phyloP scores from a whole-genome alignment of 1,140 invertebrate genomes.

The Drosophila carrolli region DNA sequence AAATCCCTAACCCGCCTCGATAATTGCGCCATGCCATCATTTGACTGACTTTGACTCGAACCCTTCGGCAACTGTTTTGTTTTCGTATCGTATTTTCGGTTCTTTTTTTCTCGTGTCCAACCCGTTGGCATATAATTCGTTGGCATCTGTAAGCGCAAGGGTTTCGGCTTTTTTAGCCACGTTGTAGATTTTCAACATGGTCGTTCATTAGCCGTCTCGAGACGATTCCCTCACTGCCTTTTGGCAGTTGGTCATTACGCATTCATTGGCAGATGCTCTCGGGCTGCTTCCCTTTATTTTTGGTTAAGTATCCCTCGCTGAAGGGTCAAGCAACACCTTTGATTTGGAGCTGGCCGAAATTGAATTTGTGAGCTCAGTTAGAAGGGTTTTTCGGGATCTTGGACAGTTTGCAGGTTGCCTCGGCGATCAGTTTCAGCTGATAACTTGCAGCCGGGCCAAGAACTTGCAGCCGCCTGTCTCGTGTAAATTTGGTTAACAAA shows the following conservation, averaged over 20 bases:
- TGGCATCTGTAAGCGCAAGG: slow-evolving; percentile 71
- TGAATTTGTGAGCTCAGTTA: slow-evolving; percentile 51
- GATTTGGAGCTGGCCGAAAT: slow-evolving; percentile 60
- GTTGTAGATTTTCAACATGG: slow-evolving; percentile 63
- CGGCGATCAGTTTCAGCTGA: slow-evolving; percentile 29
- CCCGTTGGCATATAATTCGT: slow-evolving; percentile 54
- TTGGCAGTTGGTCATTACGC: slow-evolving; percentile 79
- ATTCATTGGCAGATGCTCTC: slow-evolving; percentile 77
- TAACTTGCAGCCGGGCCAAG: slow-evolving; percentile 55
- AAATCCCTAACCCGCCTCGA: slow-evolving; percentile 71
- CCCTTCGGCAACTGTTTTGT: slow-evolving; percentile 76
- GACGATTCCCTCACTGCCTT: slow-evolving; percentile 58
- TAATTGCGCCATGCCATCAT: slow-evolving; percentile 72
- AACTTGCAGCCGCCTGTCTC: slow-evolving; percentile 34
- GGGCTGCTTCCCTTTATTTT: slow-evolving; percentile 21
- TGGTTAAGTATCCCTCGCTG: slow-evolving; percentile 50
- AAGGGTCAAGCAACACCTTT: slow-evolving; percentile 79
- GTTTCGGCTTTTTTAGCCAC: slow-evolving; percentile 56
- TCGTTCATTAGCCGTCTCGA: slow-evolving; percentile 62
- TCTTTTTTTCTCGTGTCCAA: slow-evolving; percentile 18
- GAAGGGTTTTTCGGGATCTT: slow-evolving; percentile 57
- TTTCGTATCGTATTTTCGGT: slow-evolving; percentile 46
- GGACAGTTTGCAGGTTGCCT: slow-evolving; percentile 38
- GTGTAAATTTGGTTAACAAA: slow-evolving; percentile 68
- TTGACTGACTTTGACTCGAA: slow-evolving; percentile 70